Evolutionary conservation across 2,113 vertebrate species (phyloP).

Genomic region (Axis porcinus): DNA sequence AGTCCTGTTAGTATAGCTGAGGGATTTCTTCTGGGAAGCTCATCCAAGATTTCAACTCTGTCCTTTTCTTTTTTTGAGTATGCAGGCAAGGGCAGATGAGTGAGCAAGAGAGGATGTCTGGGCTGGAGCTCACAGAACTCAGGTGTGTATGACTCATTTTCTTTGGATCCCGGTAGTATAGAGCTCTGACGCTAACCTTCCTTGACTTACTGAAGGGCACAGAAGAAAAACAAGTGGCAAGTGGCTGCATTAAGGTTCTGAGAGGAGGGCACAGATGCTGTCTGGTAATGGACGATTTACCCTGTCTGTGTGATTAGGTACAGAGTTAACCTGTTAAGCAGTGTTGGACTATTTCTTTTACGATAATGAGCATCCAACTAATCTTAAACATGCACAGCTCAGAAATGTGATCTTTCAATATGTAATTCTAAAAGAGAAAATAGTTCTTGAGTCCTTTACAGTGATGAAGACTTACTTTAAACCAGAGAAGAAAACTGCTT

Average conservation of each 20-base stretch:
- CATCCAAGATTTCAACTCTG: neutral
- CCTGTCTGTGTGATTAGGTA: neutral
- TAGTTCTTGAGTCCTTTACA: conserved; percentile 28
- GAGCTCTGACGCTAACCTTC: conserved; percentile 27
- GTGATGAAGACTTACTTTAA: conserved; percentile 49
- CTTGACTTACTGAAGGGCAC: conserved; percentile 28
- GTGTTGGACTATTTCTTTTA: neutral
- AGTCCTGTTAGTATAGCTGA: neutral
- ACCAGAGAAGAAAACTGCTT: conserved; percentile 58
- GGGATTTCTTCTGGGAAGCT: conserved; percentile 24
- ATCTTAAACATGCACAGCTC: neutral
- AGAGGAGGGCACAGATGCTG: neutral
- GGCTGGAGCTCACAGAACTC: neutral
- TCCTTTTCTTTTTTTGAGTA: neutral
- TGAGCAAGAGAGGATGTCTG: neutral
- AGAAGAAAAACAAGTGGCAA: conserved; percentile 29
- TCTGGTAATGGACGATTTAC: neutral
- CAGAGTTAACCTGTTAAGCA: neutral
- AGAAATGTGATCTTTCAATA: neutral
- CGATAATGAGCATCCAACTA: neutral
- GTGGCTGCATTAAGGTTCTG: neutral
- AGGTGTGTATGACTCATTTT: conserved; percentile 39
- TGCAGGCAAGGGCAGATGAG: neutral
- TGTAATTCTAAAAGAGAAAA: neutral
- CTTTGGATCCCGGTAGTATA: neutral